Conservation (phyloP, 2,888 invertebrate species). For the Hesperia comma region DNA sequence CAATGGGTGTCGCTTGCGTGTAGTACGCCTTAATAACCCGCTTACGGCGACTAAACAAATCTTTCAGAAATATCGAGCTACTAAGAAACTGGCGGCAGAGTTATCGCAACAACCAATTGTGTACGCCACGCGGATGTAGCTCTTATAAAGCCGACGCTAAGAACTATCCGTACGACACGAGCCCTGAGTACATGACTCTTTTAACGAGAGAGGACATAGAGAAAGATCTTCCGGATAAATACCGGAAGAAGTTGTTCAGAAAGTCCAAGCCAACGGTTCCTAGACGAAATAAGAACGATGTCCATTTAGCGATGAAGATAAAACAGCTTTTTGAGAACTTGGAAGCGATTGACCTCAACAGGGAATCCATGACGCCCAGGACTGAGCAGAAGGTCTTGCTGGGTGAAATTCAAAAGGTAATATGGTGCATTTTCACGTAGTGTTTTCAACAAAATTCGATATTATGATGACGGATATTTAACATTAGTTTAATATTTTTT, state of each 20-base stretch:
- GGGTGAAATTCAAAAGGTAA: slow-evolving; percentile 85
- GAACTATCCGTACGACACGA: slow-evolving; percentile 81
- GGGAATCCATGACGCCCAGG: slow-evolving; percentile 73
- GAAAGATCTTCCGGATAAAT: slow-evolving; percentile 77
- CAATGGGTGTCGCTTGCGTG: no score
- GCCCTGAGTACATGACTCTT: slow-evolving; percentile 80
- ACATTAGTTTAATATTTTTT: no score
- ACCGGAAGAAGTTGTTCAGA: slow-evolving; percentile 59
- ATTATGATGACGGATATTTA: no score
- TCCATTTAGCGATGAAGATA: slow-evolving; percentile 72
- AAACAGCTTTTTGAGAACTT: slow-evolving; percentile 73
- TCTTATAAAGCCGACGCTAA: slow-evolving; percentile 52
- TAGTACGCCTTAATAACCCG: no score
- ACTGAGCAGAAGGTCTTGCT: slow-evolving; percentile 80
- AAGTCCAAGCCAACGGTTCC: slow-evolving; percentile 62
- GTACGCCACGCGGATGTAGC: slow-evolving; percentile 44
- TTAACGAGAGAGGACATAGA: slow-evolving; percentile 76
- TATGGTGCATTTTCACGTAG: background rate
- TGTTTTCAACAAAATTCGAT: no score
- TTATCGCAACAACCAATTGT: slow-evolving; percentile 59
- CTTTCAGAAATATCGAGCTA: slow-evolving; percentile 66
- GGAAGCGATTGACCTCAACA: slow-evolving; percentile 71
- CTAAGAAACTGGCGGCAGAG: slow-evolving; percentile 82
- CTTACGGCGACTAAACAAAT: background rate
- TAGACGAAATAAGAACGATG: slow-evolving; percentile 64